Base-by-base conservation (phyloP, 1,140 invertebrate species). In the Formica selysi region DNA sequence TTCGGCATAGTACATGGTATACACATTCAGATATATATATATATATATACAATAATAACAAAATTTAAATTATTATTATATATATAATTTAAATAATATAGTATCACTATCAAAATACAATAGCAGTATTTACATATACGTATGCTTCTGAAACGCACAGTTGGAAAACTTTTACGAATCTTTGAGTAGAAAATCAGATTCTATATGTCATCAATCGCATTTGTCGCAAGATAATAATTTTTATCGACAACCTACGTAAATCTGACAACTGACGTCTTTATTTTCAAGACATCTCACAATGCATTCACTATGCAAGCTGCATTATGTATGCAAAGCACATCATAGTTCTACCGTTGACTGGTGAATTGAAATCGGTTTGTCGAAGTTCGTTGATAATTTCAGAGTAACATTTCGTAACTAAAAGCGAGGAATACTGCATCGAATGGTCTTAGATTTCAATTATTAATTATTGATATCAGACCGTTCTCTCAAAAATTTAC, bases 361-460 rank as follows among this genome's bases (percentile, higher is more conserved):
- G 3, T 64, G 19, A 62, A 41, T 22, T 78, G 41, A 59, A 65
- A 83, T 79, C 32, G 41, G 13, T 88, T 57, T 51, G 61, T 83
- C 59, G 54, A 76, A 54, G 22, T 44, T 44, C 38, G 51, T 59
- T 57, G 62, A 62, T 57, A 74, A 80, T 76, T 88, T 57, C 38
- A 22, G 41, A 16, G 16, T 48, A 65, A 76, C 8, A 57, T 61
- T 80, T 29, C 41, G 5, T 22, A 16, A 10, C 19, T 51, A 68
- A 67, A 44, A 80, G 36, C 76, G n/a, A 3, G 57, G 62, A 74
- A 86, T 44, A 61, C 19, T 26, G 41, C 54, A 48, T 48, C 68
- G 61, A 48, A 62, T 5, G 32, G 68, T 76, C 76, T 89, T 65
- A 54, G 22, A 70, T 89, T 89, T 89, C 76, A 86, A 89, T 88